Base-by-base conservation (phyloP, 1,140 invertebrate genomes). In the Archegozetes longisetosus region DNA sequence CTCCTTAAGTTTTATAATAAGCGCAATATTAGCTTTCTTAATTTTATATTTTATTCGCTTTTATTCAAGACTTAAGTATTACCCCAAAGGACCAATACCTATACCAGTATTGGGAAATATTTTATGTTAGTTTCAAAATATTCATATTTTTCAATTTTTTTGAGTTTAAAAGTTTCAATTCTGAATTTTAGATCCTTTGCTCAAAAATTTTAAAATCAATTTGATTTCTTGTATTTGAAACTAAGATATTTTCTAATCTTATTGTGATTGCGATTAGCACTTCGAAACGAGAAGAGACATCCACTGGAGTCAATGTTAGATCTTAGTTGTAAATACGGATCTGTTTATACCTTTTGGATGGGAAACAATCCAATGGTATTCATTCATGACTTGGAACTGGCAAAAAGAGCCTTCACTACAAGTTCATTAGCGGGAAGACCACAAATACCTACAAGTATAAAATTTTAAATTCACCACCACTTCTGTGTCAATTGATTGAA, bases 311-410 rank as follows among this genome's bases (percentile, higher is more conserved):
- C 6, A 1, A 1, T 26, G n/a, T 28, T 14, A 28, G 53, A 28
- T 26, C n/a, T 9, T 51, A 9, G 14, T 14, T 13, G 26, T 9
- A 26, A 55, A 28, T 55, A 55, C 26, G 53, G 53, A 13, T 14
- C 53, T 6, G 53, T 55, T 12, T 55, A 23, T 26, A 55, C 53
- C 13, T 55, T 55, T 24, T 55, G 53, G 53, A 14, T 55, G 23
- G 53, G 53, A 9, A 51, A 20, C n/a, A 6, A 20, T 55, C 53
- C 53, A 12, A 26, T 20, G n/a, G 27, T 55, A 14, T 23, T 26
- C 28, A 28, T 55, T 9, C 17, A 26, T 2, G 25, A 55, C 28
- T 13, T 24, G 14, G 53, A 55, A 17, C 12, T 32, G n/a, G 27
- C 53, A 9, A 20, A 28, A 20, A 26, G 26, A 13, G 25, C 53